These are phyloP conservation scores for Tolmerus cingulatus DNA, from an alignment of 2,888 invertebrate genomes.

Conservation along the genomic window DNA sequence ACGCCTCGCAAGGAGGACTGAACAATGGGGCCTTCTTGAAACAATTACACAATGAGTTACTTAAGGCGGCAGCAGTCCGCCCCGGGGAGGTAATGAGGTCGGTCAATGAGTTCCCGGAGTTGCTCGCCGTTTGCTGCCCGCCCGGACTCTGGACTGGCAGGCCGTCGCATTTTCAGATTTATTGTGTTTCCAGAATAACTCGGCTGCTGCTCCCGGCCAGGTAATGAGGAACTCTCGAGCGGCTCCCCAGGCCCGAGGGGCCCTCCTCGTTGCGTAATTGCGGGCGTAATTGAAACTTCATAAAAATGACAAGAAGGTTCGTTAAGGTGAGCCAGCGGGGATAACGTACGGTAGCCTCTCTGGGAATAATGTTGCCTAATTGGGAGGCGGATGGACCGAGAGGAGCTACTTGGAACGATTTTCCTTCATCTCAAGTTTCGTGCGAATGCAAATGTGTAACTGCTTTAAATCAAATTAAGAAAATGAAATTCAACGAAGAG, in stretches of 20 bases:
- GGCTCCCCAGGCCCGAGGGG: background rate
- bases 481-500: too few species aligned
- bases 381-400: background rate
- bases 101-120: background rate
- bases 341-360: background rate
- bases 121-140: background rate
- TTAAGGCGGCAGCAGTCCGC: constrained; percentile 39
- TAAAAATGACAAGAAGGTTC: background rate
- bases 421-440: background rate
- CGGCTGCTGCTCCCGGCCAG: background rate
- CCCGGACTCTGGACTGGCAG: background rate
- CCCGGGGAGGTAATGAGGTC: constrained; percentile 39
- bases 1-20: constrained; percentile 47
- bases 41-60: constrained; percentile 51
- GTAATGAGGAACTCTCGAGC: background rate
- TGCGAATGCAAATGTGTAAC: background rate
- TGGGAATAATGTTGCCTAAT: background rate
- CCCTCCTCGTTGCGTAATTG: background rate
- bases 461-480: background rate
- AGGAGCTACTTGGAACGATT: background rate
- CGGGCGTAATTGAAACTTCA: background rate
- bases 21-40: constrained; percentile 40
- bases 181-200: background rate
- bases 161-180: background rate
- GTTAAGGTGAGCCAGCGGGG: background rate